Evolutionary conservation across 2,797 vertebrate genomes (phyloP).

Genomic region (Myoxocephalus aenaeus): DNA sequence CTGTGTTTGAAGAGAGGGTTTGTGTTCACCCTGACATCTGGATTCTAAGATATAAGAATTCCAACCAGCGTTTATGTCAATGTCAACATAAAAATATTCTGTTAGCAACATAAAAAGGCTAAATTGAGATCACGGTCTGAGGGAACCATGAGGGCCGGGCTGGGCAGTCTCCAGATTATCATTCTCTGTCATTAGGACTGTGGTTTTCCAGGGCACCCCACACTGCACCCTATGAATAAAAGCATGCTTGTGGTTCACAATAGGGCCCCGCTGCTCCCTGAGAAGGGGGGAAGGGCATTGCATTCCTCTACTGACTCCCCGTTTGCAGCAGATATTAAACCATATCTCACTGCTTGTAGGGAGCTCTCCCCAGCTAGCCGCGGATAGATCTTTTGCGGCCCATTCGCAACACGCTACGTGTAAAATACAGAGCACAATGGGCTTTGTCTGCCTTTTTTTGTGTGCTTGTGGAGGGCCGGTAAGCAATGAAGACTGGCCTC

Average conservation of each 20-base stretch:
- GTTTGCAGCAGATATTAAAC: constrained; percentile 72
- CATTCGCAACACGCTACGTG: constrained; percentile 2
- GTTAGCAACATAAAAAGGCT: background rate
- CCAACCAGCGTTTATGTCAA: background rate
- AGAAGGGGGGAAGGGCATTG: constrained; percentile 74
- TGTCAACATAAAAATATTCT: background rate
- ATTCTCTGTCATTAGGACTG: constrained; percentile 50
- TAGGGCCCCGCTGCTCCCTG: constrained; percentile 59
- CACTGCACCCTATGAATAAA: constrained; percentile 70
- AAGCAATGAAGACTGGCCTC: constrained; percentile 31
- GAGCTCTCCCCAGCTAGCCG: background rate
- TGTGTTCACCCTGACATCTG: background rate
- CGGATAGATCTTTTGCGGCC: background rate
- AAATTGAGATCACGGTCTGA: background rate
- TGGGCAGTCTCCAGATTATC: constrained; percentile 31
- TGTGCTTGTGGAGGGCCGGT: background rate
- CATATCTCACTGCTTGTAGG: constrained; percentile 50
- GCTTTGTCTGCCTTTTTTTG: constrained; percentile 24
- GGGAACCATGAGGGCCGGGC: constrained; percentile 18
- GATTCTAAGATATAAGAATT: background rate
- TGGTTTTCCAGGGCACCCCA: constrained; percentile 59
- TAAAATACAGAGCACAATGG: constrained; percentile 5
- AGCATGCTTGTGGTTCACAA: constrained; percentile 75
- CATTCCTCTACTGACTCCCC: constrained; percentile 77
- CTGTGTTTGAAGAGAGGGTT: background rate